phyloP scores from a whole-genome alignment of 2,797 vertebrate genomes.

The Diplodus sargus region DNA sequence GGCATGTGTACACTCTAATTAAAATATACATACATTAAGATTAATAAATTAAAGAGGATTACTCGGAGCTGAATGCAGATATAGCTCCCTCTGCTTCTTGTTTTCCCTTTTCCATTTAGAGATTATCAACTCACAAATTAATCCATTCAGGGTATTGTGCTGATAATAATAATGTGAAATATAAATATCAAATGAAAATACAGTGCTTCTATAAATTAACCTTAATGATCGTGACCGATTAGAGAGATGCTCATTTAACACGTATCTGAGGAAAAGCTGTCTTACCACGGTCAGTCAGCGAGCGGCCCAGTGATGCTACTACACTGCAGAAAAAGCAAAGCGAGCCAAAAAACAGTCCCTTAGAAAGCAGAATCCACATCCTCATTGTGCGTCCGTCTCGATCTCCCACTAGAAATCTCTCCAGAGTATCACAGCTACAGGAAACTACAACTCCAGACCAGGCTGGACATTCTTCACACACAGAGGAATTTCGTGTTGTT shows the following conservation, averaged over 20 bases:
- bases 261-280: constrained; percentile 19
- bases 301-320: constrained; percentile 10
- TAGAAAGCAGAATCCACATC: constrained; percentile 44
- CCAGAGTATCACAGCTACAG: constrained; percentile 44
- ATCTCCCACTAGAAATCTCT: constrained; percentile 44
- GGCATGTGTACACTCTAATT: background rate
- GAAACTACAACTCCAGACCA: constrained; percentile 4
- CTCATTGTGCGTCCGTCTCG: constrained; percentile 31
- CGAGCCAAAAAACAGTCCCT: constrained; percentile 36
- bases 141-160: constrained; percentile 6
- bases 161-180: constrained; percentile 6
- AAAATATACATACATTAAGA: background rate
- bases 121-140: constrained; percentile 19
- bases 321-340: constrained; percentile 18
- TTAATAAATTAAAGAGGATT: constrained; percentile 35
- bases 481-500: fast-evolving
- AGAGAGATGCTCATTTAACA: background rate
- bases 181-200: constrained; percentile 15
- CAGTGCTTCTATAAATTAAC: background rate
- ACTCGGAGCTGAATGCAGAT: constrained; percentile 17
- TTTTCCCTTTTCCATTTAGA: background rate
- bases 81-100: background rate
- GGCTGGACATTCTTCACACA: constrained; percentile 20
- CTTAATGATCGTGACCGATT: constrained; percentile 2
- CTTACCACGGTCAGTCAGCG: constrained; percentile 67